phyloP scores from a whole-genome alignment of 2,113 vertebrate genomes.

The Python bivittatus region DNA sequence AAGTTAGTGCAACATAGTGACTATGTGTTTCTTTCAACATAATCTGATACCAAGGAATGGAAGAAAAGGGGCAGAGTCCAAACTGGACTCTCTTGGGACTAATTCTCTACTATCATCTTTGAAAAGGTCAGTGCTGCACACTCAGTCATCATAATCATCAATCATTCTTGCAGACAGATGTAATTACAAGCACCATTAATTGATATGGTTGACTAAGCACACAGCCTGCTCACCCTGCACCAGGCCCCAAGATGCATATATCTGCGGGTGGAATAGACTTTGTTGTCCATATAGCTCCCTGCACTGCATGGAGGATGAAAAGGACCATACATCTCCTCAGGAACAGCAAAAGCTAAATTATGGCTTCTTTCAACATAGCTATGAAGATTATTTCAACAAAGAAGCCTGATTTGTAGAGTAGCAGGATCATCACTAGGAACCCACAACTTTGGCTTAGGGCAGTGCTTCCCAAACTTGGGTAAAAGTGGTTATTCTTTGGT shows the following conservation, averaged over 20 bases:
- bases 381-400: neutral
- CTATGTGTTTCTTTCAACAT: neutral
- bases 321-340: neutral
- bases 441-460: neutral
- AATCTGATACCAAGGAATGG: neutral
- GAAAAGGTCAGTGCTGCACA: neutral
- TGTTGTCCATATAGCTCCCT: neutral
- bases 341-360: neutral
- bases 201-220: neutral
- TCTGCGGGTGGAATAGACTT: neutral
- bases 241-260: neutral
- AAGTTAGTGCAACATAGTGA: neutral
- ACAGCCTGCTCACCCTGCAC: neutral
- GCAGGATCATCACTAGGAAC: neutral
- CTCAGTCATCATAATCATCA: constrained; percentile 13
- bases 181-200: constrained; percentile 35
- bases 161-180: constrained; percentile 23
- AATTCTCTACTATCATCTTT: neutral
- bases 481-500: no score
- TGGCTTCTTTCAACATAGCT: neutral
- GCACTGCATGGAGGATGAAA: neutral
- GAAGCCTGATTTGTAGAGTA: neutral
- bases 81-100: neutral
- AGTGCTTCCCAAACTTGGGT: no score
- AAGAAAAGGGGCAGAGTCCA: neutral